Evolutionary conservation across 1,140 invertebrate species (phyloP), one percentile per base, ranked within the genome.

Genomic region (Panulirus ornatus): DNA sequence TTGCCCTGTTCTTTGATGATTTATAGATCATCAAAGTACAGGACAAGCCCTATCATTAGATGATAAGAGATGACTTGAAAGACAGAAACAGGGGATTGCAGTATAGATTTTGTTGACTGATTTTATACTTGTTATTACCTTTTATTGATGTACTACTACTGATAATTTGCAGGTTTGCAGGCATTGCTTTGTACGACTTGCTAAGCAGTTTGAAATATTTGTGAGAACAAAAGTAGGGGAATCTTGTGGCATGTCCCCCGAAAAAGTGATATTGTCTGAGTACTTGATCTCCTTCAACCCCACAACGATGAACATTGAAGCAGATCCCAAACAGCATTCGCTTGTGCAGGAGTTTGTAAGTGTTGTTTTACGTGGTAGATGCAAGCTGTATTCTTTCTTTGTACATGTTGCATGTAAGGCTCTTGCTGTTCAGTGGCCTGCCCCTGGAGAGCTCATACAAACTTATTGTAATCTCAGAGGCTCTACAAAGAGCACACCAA

Each of bases 291-390:
- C 88, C 30, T 89, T 89, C 79, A 89, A 89, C 63, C 54, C 38
- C 2, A 5, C 36, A 3, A 89, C 88, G 30, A 89, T 89, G 88
- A 89, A 89, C 70, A 70, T 89, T 34, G 88, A 89, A 34, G 88
- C 88, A 16, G 88, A 89, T 11, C 88, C 88, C 36, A 85, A 85
- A 30, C 83, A 85, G 30, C 70, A 51, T 38, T 75, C 70, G 9
- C 51, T 47, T 22, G 14, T 75, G 14, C 44, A 51, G 30, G 83
- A 85, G 11, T 75, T 51, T 85, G 83, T 85, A 51, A 85, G 83
- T 83, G 16, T 5, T 19, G 1, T 79, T 79, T 36, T n/a, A n/a
- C n/a, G n/a, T n/a, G 8, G 70, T 11, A 34, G 9, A 27, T 19
- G n/a, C 16, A 11, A 9, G 30, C 9, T 8, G 30, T 8, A 27